Evolutionary conservation across 1,140 invertebrate genomes (phyloP).

Genomic region (Drosophila kurseongensis): DNA sequence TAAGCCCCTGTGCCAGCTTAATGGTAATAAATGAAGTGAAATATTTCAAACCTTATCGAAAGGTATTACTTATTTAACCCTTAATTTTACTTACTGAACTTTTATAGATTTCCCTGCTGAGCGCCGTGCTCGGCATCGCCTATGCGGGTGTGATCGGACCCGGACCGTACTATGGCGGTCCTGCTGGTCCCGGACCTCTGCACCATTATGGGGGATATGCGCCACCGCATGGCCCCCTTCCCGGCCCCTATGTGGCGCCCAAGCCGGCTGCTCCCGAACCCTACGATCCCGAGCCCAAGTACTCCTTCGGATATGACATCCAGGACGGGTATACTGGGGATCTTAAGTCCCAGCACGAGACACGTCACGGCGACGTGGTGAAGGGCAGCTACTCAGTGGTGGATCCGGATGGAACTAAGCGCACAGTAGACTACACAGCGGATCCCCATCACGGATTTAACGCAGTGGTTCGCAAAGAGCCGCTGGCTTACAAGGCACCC

Average conservation of each 20-base stretch:
- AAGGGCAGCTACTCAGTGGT: slow-evolving; percentile 88
- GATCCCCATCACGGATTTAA: slow-evolving; percentile 85
- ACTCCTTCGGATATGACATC: slow-evolving; percentile 86
- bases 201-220: slow-evolving; percentile 56
- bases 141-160: slow-evolving; percentile 73
- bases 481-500: slow-evolving; percentile 77
- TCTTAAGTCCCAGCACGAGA: slow-evolving; percentile 87
- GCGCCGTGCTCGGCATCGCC: slow-evolving; percentile 66
- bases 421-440: slow-evolving; percentile 88
- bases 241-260: slow-evolving; percentile 65
- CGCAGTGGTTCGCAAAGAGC: slow-evolving; percentile 85
- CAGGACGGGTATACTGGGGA: slow-evolving; percentile 87
- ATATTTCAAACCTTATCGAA: too few relatives aligned
- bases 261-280: slow-evolving; percentile 84
- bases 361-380: slow-evolving; percentile 87
- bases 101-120: slow-evolving; percentile 69
- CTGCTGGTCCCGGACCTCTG: slow-evolving; percentile 48
- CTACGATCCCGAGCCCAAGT: slow-evolving; percentile 86
- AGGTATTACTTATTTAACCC: too few relatives aligned
- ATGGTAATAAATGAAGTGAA: too few relatives aligned
- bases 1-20: too few relatives aligned
- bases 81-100: neutral
- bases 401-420: slow-evolving; percentile 88
- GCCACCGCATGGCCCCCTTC: slow-evolving; percentile 39
- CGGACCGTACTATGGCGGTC: slow-evolving; percentile 69